A percentile compares a stretch with the other conserved stretches of the same genome.
These are phyloP conservation scores for Sphenopsis melanotis DNA, from an alignment of 2,797 vertebrate species.

Conservation along the genomic window DNA sequence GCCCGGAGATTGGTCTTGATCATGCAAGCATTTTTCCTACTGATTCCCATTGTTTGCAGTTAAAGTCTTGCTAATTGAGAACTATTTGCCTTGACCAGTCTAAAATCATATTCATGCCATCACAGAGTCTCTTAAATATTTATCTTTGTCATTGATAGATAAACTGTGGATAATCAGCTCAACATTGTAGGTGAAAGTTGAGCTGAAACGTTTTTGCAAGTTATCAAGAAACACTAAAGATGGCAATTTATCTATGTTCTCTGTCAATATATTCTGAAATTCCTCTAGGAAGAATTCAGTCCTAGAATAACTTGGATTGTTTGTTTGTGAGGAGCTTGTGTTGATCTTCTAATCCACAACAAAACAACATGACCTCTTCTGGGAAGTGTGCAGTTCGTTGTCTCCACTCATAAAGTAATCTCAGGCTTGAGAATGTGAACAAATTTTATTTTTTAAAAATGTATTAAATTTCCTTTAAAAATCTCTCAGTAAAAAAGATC, in stretches of 20 bases:
- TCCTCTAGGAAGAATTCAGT: neutral
- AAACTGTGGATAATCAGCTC: neutral
- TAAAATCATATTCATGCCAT: neutral
- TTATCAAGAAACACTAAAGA: neutral
- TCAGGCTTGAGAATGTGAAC: neutral
- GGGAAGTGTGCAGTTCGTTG: neutral
- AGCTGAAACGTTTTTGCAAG: neutral
- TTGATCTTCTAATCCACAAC: neutral
- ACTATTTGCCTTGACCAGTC: neutral
- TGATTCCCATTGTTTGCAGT: neutral
- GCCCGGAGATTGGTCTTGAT: neutral
- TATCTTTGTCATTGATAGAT: neutral
- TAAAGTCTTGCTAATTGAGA: neutral
- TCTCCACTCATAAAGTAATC: neutral
- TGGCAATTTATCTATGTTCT: neutral
- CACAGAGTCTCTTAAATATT: neutral
- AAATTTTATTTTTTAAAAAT: neutral
- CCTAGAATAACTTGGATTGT: neutral
- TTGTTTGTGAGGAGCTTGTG: neutral
- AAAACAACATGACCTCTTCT: neutral
- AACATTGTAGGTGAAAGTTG: neutral
- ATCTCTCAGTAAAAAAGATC: neutral
- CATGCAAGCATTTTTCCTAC: neutral
- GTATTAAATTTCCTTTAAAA: neutral
- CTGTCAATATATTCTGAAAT: neutral